A percentile compares a stretch with the other conserved stretches of the same genome.
These are phyloP conservation scores for Dichetophora obliterata DNA, from an alignment of 2,888 invertebrate species.

Conservation along the genomic window DNA sequence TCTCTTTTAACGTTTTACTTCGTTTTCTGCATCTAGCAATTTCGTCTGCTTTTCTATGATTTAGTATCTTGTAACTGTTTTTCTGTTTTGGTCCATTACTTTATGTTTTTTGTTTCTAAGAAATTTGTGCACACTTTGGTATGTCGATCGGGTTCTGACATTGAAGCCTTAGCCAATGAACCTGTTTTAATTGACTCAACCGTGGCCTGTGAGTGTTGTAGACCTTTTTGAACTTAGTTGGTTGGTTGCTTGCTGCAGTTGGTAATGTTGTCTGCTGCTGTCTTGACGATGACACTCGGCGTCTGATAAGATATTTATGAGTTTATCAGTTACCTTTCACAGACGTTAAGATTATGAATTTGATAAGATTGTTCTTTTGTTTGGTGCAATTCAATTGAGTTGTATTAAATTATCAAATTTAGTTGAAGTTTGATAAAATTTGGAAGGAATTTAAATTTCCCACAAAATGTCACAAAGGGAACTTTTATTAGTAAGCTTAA, in stretches of 20 bases:
- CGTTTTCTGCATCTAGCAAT: slow-evolving; percentile 42
- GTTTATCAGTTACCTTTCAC: slow-evolving; percentile 43
- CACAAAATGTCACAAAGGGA: background rate
- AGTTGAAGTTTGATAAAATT: background rate
- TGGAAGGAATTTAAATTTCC: background rate
- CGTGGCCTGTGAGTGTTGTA: background rate
- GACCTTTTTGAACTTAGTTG: background rate
- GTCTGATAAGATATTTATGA: slow-evolving; percentile 57
- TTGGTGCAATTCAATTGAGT: background rate
- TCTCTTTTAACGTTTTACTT: slow-evolving; percentile 28
- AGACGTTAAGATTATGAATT: background rate
- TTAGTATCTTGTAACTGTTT: slow-evolving; percentile 67
- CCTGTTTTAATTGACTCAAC: slow-evolving; percentile 35
- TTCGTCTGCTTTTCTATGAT: slow-evolving; percentile 58
- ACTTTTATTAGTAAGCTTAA: background rate
- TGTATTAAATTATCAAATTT: background rate
- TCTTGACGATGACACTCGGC: background rate
- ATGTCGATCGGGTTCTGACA: slow-evolving; percentile 49
- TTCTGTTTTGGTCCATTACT: slow-evolving; percentile 51
- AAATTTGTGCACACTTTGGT: slow-evolving; percentile 67
- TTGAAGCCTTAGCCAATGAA: background rate
- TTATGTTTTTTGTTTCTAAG: slow-evolving; percentile 60
- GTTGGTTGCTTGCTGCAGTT: background rate
- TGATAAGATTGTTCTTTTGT: background rate
- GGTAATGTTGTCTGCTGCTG: background rate